Percentiles rank a stretch among this genome's conserved stretches.
Conservation (phyloP, 1,140 invertebrate genomes). For the Lepeophtheirus salmonis region DNA sequence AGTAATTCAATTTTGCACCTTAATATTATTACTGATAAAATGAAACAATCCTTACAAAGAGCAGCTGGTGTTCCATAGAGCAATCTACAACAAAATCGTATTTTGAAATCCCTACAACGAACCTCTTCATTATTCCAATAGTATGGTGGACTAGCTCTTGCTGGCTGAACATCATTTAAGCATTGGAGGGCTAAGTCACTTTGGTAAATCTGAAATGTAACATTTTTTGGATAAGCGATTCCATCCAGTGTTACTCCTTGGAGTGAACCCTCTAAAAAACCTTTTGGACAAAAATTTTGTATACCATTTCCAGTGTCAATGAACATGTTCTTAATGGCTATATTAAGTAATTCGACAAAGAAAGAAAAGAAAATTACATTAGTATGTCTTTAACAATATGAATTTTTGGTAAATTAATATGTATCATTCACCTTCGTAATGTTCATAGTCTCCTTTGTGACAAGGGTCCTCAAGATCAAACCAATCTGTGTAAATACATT, state of each 20-base stretch:
- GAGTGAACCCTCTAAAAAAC: neutral
- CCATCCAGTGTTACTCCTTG: constrained; percentile 5
- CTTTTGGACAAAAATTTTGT: neutral
- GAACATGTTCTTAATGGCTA: neutral
- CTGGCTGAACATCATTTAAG: neutral
- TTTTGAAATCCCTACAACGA: constrained; percentile 9
- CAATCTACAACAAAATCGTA: neutral
- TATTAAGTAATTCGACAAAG: neutral
- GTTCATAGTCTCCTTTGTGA: constrained; percentile 1
- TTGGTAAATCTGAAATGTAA: neutral
- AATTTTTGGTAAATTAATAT: neutral
- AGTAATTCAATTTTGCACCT: too few species aligned
- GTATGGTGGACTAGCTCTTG: neutral
- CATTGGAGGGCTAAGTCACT: neutral
- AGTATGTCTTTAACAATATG: neutral
- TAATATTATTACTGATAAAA: too few species aligned
- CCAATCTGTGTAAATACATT: constrained; percentile 8
- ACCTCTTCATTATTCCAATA: constrained; percentile 12
- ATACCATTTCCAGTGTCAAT: neutral
- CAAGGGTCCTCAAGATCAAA: constrained; percentile 12
- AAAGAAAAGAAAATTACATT: neutral
- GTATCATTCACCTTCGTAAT: neutral
- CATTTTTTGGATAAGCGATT: neutral
- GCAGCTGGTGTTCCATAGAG: neutral
- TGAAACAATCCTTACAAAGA: neutral